A percentile compares a stretch with the other conserved stretches of the same genome.
Conservation (phyloP, 2,888 invertebrate genomes). For the Adineta ricciae region DNA sequence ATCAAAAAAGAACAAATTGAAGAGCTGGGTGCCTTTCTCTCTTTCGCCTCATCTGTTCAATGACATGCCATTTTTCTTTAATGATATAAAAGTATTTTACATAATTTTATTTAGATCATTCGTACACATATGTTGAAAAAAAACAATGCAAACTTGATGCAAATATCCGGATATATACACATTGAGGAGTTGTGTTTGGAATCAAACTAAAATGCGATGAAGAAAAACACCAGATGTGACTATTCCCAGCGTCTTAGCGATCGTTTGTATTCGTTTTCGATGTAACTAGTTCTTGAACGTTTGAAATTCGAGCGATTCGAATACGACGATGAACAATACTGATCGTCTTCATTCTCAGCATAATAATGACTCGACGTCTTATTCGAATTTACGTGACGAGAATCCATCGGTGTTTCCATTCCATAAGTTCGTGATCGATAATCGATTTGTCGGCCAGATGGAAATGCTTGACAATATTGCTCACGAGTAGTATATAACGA, state of each 20-base stretch:
- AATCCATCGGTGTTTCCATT: neutral
- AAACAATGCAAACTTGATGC: neutral
- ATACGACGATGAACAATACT: neutral
- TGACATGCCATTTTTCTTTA: too few relatives aligned
- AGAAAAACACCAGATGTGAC: neutral
- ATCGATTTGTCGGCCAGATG: neutral
- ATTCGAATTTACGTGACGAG: neutral
- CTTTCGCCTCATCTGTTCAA: too few relatives aligned
- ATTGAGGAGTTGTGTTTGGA: neutral
- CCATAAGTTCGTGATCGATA: neutral
- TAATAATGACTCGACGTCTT: neutral
- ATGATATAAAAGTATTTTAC: too few relatives aligned
- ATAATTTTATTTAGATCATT: too few relatives aligned
- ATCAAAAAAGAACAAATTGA: too few relatives aligned
- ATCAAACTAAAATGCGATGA: neutral
- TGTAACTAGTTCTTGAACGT: neutral
- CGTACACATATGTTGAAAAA: neutral
- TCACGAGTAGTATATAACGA: neutral
- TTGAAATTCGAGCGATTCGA: neutral
- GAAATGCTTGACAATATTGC: neutral
- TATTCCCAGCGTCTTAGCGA: neutral
- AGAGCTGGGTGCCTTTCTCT: too few relatives aligned
- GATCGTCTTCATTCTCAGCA: neutral
- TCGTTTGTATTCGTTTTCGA: neutral
- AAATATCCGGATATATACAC: neutral